Evolutionary conservation across 2,113 vertebrate genomes (phyloP).

Genomic region (Phyllopteryx taeniolatus): DNA sequence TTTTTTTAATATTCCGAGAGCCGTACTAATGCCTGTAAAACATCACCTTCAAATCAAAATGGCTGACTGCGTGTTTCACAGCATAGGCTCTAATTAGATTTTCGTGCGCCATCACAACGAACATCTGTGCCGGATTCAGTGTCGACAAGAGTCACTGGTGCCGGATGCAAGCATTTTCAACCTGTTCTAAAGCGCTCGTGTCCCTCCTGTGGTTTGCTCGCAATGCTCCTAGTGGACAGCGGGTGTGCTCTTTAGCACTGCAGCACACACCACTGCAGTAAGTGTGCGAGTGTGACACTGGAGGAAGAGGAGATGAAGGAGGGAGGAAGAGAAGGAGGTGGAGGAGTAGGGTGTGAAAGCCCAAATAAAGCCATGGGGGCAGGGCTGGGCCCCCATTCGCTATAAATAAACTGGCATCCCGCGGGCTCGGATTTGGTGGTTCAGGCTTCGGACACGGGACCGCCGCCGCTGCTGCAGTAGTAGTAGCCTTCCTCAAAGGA

Average conservation of each 20-base stretch:
- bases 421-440: conserved; percentile 78
- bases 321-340: conserved; percentile 19
- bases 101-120: too few relatives aligned
- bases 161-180: too few relatives aligned
- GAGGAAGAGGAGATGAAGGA: conserved; percentile 20
- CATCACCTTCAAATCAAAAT: too few relatives aligned
- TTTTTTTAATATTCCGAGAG: too few relatives aligned
- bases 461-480: conserved; percentile 30
- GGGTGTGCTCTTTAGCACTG: conserved; percentile 68
- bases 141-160: too few relatives aligned
- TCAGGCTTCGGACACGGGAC: conserved; percentile 45
- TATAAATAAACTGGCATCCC: conserved; percentile 80
- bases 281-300: conserved; percentile 35
- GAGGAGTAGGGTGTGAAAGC: conserved; percentile 51
- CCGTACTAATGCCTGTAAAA: too few relatives aligned
- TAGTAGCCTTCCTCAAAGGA: conserved; percentile 53
- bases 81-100: too few relatives aligned
- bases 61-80: too few relatives aligned
- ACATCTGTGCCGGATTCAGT: too few relatives aligned
- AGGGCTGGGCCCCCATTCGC: conserved; percentile 53
- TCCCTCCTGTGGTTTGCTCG: conserved; percentile 3
- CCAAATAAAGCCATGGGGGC: conserved; percentile 85
- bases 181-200: too few relatives aligned
- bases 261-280: conserved; percentile 63
- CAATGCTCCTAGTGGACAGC: conserved; percentile 63